Evolutionary conservation across 2,113 vertebrate genomes (phyloP).

Genomic region (Chionodraco myersi): DNA sequence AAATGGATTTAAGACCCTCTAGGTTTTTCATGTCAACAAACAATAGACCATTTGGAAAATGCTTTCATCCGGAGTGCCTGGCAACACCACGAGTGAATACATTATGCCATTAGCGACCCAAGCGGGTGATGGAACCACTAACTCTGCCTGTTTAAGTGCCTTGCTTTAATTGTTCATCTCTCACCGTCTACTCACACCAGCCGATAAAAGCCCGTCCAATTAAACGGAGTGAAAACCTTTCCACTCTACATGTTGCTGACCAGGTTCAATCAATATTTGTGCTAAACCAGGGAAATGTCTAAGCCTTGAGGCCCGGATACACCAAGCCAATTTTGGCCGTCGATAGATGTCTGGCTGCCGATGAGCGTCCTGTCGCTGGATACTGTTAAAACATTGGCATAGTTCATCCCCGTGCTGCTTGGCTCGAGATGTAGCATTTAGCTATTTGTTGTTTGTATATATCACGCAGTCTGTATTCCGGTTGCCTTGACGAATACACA

Average conservation of each 20-base stretch:
- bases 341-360: no score
- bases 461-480: no score
- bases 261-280: background rate
- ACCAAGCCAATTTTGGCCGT: no score
- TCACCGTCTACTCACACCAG: background rate
- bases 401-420: no score
- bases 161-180: background rate
- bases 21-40: background rate
- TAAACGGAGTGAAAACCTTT: background rate
- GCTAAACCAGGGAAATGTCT: background rate
- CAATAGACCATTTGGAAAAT: background rate
- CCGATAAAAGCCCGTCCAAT: background rate
- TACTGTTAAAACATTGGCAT: no score
- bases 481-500: no score
- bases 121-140: background rate
- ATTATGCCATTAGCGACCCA: background rate
- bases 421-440: no score
- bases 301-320: background rate
- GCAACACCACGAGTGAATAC: background rate
- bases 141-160: background rate
- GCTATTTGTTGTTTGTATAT: no score
- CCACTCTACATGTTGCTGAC: background rate
- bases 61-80: background rate
- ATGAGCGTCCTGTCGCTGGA: no score
- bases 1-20: background rate